A percentile compares a stretch with the other conserved stretches of the same genome.
Conservation (phyloP, 2,113 vertebrate genomes). For the Dermatemys mawii region DNA sequence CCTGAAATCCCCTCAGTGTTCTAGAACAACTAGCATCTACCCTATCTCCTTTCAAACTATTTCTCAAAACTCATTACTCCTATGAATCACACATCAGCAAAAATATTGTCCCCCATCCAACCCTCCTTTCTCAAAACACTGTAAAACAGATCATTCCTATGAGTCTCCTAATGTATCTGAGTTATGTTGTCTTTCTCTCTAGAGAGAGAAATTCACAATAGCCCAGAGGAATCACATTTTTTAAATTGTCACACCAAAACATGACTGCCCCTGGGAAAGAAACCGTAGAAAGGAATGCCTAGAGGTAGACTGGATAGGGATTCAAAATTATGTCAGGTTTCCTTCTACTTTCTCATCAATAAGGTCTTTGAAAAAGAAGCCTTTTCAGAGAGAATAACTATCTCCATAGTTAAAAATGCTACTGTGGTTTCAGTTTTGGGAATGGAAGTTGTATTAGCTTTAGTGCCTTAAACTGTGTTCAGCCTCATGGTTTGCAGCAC, state of each 20-base stretch:
- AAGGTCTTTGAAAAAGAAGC: conserved; percentile 52
- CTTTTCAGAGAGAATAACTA: conserved; percentile 62
- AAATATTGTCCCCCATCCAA: neutral
- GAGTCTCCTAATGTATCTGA: neutral
- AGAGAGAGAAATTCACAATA: conserved; percentile 58
- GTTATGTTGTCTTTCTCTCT: conserved; percentile 33
- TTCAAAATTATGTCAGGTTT: conserved; percentile 70
- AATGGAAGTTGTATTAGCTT: conserved; percentile 37
- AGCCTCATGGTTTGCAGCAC: conserved; percentile 24
- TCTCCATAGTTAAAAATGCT: conserved; percentile 53
- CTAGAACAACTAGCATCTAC: neutral
- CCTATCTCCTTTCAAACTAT: neutral
- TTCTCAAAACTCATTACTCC: neutral
- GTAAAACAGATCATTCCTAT: conserved; percentile 31
- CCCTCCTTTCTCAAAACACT: neutral
- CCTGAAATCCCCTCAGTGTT: neutral
- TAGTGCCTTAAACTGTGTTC: conserved; percentile 58
- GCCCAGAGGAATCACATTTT: conserved; percentile 63
- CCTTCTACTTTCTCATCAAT: conserved; percentile 70
- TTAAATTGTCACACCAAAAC: conserved; percentile 58
- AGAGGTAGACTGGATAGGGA: conserved; percentile 66
- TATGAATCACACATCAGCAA: neutral
- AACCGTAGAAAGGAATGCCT: conserved; percentile 61
- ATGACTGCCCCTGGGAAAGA: conserved; percentile 58
- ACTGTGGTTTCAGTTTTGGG: conserved; percentile 40